Percentiles rank a stretch among this genome's conserved stretches.
These are phyloP conservation scores for Chitala chitala DNA, from an alignment of 2,113 vertebrate genomes.

Conservation along the genomic window DNA sequence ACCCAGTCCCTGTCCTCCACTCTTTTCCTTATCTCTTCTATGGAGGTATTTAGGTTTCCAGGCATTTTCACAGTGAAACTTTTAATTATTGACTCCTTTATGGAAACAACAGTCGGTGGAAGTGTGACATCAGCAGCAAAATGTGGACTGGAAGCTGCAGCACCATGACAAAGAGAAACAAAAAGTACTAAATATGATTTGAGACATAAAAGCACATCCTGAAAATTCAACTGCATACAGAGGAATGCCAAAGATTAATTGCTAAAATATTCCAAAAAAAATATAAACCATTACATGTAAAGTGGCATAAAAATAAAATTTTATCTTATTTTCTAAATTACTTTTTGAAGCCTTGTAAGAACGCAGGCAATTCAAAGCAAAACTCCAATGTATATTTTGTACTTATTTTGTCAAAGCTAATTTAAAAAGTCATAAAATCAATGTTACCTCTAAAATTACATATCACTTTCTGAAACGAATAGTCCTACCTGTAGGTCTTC, in stretches of 20 bases:
- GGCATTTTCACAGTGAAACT: constrained; percentile 31
- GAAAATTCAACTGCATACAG: too few species aligned
- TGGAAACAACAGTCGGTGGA: neutral
- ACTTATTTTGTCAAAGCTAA: neutral
- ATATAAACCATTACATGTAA: too few species aligned
- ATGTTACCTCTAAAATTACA: too few species aligned
- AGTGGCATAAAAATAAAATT: neutral
- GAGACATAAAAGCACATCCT: too few species aligned
- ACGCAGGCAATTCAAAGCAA: neutral
- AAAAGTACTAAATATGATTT: neutral
- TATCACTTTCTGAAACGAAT: too few species aligned
- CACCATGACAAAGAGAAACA: neutral
- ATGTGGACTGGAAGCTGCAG: neutral
- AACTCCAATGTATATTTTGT: neutral
- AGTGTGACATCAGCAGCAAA: neutral
- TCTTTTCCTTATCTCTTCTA: constrained; percentile 18
- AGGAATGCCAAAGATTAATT: neutral
- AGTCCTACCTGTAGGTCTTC: too few species aligned
- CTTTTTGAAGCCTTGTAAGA: neutral
- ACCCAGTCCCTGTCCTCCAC: neutral
- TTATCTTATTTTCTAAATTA: neutral
- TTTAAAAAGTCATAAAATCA: too few species aligned
- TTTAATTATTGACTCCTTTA: neutral
- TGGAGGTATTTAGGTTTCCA: constrained; percentile 52
- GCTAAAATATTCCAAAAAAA: neutral